Evolutionary conservation across 2,113 vertebrate species (phyloP).

Genomic region (Dicerorhinus sumatrensis): DNA sequence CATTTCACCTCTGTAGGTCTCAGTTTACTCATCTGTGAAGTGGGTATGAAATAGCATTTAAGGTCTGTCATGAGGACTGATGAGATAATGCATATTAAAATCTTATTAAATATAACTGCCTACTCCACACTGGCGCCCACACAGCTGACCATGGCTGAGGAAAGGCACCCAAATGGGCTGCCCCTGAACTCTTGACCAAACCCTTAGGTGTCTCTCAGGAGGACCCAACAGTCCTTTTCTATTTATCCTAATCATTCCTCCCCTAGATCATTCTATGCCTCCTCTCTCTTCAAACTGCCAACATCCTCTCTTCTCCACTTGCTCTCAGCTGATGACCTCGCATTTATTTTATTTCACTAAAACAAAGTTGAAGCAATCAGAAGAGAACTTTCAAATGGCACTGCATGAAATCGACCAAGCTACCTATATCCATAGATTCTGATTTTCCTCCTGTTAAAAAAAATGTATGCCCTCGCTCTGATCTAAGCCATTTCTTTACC

Average conservation of each 20-base stretch:
- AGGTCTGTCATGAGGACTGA: neutral
- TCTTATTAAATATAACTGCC: neutral
- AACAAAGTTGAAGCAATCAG: neutral
- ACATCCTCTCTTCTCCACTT: neutral
- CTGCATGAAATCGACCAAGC: neutral
- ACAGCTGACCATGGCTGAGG: neutral
- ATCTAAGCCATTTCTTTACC: neutral
- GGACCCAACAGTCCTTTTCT: neutral
- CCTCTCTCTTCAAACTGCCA: neutral
- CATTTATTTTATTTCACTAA: neutral
- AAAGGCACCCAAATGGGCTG: neutral
- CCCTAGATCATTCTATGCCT: too few relatives aligned
- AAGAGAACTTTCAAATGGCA: neutral
- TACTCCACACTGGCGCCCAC: fast-evolving
- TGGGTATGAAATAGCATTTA: neutral
- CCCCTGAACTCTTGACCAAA: neutral
- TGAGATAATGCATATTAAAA: neutral
- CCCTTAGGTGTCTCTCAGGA: neutral
- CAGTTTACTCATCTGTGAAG: neutral
- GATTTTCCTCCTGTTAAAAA: neutral
- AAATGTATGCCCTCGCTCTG: neutral
- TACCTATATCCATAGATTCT: too few relatives aligned
- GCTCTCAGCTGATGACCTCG: neutral
- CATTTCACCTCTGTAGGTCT: neutral
- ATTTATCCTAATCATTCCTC: neutral